Evolutionary conservation across 2,113 vertebrate species (phyloP).

Genomic region (Cyphomyrus discorhynchus): DNA sequence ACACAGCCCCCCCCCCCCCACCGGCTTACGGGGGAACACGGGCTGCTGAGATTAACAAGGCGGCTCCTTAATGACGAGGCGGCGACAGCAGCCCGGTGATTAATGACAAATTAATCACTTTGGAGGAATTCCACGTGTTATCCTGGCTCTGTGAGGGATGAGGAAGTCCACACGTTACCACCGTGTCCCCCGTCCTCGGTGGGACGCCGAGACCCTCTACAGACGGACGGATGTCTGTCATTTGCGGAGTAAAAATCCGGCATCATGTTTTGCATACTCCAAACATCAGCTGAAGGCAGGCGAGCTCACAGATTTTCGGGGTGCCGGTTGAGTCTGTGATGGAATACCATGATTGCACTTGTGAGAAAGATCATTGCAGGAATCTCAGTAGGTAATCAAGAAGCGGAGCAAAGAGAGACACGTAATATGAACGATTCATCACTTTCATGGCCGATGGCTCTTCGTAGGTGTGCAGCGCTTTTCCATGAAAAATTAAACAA

Average conservation of each 20-base stretch:
- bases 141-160: not conserved
- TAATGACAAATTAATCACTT: constrained; percentile 13
- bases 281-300: not conserved
- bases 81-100: constrained; percentile 4
- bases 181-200: not conserved
- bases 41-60: constrained; percentile 11
- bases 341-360: not conserved
- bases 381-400: not conserved
- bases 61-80: constrained; percentile 14
- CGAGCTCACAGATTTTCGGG: not conserved
- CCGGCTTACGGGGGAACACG: constrained; percentile 3
- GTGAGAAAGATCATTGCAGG: not conserved
- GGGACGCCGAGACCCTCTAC: not conserved
- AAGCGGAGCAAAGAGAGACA: not conserved
- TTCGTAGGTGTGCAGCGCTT: not conserved
- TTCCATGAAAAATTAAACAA: not conserved
- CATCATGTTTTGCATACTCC: not conserved
- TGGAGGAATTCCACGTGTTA: not conserved
- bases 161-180: not conserved
- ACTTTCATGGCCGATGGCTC: not conserved
- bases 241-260: not conserved
- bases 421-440: not conserved
- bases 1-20: not conserved
- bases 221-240: not conserved
- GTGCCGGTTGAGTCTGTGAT: not conserved